Evolutionary conservation across 2,113 vertebrate species (phyloP), one percentile per base, ranked within the genome.

Genomic region (Penelope pileata): DNA sequence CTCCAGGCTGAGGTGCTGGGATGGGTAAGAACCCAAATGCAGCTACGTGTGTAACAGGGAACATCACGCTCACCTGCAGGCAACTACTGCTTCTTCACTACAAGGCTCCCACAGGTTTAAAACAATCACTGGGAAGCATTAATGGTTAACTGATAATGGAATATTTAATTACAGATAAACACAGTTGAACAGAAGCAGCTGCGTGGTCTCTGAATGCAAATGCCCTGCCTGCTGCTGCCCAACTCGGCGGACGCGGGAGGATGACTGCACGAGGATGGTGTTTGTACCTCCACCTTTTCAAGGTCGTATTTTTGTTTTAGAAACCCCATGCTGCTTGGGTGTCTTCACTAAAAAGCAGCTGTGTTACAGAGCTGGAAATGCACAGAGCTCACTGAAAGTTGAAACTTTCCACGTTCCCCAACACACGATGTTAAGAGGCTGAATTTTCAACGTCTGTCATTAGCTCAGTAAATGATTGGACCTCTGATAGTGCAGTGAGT

Each of bases 121-220:
- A 75, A 59, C 22, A 36, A 83, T 79, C 78, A n/a, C 83, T 45
- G 75, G 27, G 53, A 69, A 72, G 73, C 69, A 40, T 87, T 84
- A 89, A 95, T 94, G 51, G 59, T 87, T 90, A 94, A 93, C 62
- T 91, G 93, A 89, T 91, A 91, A 80, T 18, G 67, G 72, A 60
- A 82, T 91, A 79, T 68, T 96, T 93, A 82, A 97, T 92, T 95
- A 93, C 90, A 93, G 73, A 70, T 72, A 82, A 78, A 73, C 42
- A 72, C 40, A 26, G 83, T 19, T 22, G 67, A 73, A 80, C 53
- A 5, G 63, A 76, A 88, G 72, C 83, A 92, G 90, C 84, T 59
- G 86, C 83, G 2, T 8, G 53, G 82, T 22, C 58, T 56, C 3
- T 2, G 79, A 74, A 86, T 63, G 83, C 59, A 73, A 75, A 93